These are phyloP conservation scores for Pipistrellus pygmaeus DNA, from an alignment of 2,797 vertebrate genomes.

Conservation along the genomic window DNA sequence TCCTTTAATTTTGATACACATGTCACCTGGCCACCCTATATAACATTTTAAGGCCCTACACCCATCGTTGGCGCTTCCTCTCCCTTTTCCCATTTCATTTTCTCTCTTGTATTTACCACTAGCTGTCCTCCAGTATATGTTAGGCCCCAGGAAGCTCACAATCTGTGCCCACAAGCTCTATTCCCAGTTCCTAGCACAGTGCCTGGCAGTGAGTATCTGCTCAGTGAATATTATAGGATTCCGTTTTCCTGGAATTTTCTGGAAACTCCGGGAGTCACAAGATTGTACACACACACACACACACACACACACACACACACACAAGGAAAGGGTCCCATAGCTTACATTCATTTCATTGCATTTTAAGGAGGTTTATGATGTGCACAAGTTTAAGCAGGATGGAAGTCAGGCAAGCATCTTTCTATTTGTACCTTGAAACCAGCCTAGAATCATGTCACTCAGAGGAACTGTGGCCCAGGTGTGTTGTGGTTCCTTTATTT, in stretches of 20 bases:
- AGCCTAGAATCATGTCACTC: not conserved
- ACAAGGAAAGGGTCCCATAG: not conserved
- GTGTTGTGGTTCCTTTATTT: not conserved
- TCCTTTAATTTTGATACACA: conserved; percentile 51
- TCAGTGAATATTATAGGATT: not conserved
- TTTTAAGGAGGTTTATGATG: not conserved
- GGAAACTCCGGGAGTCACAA: not conserved
- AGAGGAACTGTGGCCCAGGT: not conserved
- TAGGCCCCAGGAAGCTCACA: not conserved
- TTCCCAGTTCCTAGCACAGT: not conserved
- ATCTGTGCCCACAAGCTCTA: not conserved
- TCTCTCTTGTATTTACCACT: not conserved
- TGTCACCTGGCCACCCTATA: conserved; percentile 44
- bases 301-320: not conserved
- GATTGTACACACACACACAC: not conserved
- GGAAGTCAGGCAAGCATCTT: not conserved
- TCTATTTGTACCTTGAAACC: not conserved
- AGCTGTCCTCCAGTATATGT: not conserved
- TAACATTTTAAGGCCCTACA: not conserved
- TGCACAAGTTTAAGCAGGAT: not conserved
- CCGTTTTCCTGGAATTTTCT: conserved; percentile 29
- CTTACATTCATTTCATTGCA: not conserved
- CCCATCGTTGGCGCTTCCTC: conserved; percentile 45
- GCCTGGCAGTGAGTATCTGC: not conserved
- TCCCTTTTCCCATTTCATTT: conserved; percentile 51